Evolutionary conservation across 2,113 vertebrate species (phyloP).

Genomic region (Talpa occidentalis): DNA sequence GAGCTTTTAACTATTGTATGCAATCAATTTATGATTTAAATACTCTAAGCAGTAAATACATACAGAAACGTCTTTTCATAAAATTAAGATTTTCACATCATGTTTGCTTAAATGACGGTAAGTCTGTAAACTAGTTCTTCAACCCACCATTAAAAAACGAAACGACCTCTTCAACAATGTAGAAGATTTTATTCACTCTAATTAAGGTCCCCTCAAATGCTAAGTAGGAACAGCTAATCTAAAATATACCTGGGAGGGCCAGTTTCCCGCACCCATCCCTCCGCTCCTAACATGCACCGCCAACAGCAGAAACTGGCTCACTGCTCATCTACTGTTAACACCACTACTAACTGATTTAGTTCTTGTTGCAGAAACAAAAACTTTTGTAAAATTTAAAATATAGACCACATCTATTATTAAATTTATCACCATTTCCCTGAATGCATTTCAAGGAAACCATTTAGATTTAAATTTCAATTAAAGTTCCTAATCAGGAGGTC

Average conservation of each 20-base stretch:
- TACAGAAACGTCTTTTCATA: slow-evolving; percentile 54
- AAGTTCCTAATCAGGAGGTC: slow-evolving; percentile 37
- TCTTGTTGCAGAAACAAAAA: slow-evolving; percentile 17
- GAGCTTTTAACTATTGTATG: background rate
- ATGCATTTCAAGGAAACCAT: slow-evolving; percentile 43
- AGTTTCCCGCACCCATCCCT: background rate
- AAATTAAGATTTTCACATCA: slow-evolving; percentile 62
- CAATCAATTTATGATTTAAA: slow-evolving; percentile 18
- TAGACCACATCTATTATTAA: slow-evolving; percentile 1
- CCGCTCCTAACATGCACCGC: background rate
- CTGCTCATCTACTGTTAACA: background rate
- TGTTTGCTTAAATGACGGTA: slow-evolving; percentile 65
- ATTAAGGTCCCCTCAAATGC: background rate
- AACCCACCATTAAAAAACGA: background rate
- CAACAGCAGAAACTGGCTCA: background rate
- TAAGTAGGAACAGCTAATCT: background rate
- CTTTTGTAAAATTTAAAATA: slow-evolving; percentile 5
- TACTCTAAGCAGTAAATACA: background rate
- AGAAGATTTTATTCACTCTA: slow-evolving; percentile 22
- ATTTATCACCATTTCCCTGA: slow-evolving; percentile 18
- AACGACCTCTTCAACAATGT: background rate
- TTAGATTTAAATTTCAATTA: slow-evolving; percentile 22
- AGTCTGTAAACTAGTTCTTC: slow-evolving; percentile 38
- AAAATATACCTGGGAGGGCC: background rate
- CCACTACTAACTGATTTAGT: background rate